A percentile compares a stretch with the other conserved stretches of the same genome.
Conservation (phyloP, 2,888 invertebrate genomes). For the Panorpa germanica region DNA sequence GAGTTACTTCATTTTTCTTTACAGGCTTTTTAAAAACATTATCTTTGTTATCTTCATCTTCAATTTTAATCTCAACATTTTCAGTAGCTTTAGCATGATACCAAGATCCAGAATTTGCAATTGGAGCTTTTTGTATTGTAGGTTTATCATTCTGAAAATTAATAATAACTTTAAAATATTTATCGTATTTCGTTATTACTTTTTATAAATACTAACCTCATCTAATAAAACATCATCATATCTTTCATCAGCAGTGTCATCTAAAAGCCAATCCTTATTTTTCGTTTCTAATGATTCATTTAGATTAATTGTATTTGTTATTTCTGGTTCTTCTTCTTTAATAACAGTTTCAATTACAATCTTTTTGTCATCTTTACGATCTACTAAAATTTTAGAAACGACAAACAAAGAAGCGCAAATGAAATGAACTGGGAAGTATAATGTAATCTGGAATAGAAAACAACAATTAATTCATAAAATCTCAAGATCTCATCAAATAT, state of each 20-base stretch:
- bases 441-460: slow-evolving; percentile 30
- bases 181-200: neutral
- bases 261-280: slow-evolving; percentile 12
- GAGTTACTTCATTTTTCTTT: slow-evolving; percentile 25
- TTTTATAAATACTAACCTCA: no score
- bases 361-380: slow-evolving; percentile 36
- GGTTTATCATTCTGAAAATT: slow-evolving; percentile 19
- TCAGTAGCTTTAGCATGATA: slow-evolving; percentile 17
- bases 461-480: no score
- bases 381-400: slow-evolving; percentile 33
- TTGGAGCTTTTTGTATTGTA: slow-evolving; percentile 16
- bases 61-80: slow-evolving; percentile 10
- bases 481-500: no score
- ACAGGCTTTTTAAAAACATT: slow-evolving; percentile 23
- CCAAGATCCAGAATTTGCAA: slow-evolving; percentile 16
- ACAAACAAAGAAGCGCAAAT: slow-evolving; percentile 62
- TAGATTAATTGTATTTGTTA: neutral
- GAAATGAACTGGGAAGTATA: slow-evolving; percentile 55
- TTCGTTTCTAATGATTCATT: neutral
- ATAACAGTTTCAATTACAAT: slow-evolving; percentile 16
- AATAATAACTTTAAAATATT: slow-evolving; percentile 6
- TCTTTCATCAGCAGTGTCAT: slow-evolving; percentile 19
- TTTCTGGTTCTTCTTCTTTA: slow-evolving; percentile 12
- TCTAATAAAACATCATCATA: slow-evolving; percentile 9
- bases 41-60: slow-evolving; percentile 19